A percentile compares a stretch with the other conserved stretches of the same genome.
Evolutionary conservation across 2,113 vertebrate species (phyloP).

Genomic region (Petrocephalus microphthalmus): DNA sequence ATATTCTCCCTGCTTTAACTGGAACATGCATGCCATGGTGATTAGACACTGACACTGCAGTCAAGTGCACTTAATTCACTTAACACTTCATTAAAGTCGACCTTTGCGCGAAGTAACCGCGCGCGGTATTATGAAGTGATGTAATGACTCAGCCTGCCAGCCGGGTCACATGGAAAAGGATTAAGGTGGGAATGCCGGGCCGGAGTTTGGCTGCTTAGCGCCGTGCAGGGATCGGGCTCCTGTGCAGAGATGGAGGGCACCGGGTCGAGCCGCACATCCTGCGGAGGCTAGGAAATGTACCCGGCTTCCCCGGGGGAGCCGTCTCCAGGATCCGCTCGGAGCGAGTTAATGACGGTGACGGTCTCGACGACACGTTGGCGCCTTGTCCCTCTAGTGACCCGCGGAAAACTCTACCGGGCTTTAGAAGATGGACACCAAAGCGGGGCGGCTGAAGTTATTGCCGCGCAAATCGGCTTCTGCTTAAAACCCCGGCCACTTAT

Average conservation of each 20-base stretch:
- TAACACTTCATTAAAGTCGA: conserved; percentile 17
- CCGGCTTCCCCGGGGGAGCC: conserved; percentile 22
- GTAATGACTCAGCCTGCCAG: conserved; percentile 12
- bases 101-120: not conserved
- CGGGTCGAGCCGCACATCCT: not conserved
- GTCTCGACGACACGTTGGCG: conserved; percentile 56
- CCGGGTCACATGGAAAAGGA: not conserved
- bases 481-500: not conserved
- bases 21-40: not conserved
- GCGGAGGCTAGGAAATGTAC: conserved; percentile 27
- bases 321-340: conserved; percentile 40
- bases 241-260: conserved; percentile 17
- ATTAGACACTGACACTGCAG: conserved; percentile 8
- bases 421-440: not conserved
- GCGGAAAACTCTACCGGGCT: not conserved
- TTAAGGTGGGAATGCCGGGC: not conserved
- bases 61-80: conserved; percentile 9
- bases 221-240: conserved; percentile 29
- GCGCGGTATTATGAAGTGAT: not conserved
- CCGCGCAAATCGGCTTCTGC: not conserved
- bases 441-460: not conserved
- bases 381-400: conserved; percentile 27
- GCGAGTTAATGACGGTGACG: conserved; percentile 50
- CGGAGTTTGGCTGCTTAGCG: not conserved
- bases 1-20: not conserved